These are phyloP conservation scores for Lepidurus packardi DNA, from an alignment of 1,140 invertebrate genomes.

Conservation along the genomic window DNA sequence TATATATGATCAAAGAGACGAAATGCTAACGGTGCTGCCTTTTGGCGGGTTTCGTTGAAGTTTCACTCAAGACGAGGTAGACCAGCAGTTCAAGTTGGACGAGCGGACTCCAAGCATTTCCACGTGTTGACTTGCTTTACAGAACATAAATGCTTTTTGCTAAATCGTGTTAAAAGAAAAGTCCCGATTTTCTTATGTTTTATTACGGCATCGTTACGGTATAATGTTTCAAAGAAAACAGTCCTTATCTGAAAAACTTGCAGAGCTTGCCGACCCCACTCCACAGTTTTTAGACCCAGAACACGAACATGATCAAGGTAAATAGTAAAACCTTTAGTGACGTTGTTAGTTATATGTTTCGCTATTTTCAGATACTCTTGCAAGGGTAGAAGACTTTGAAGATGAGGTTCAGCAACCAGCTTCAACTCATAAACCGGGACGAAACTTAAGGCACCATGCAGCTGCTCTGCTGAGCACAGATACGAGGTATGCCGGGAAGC, in stretches of 20 bases:
- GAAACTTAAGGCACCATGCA: slow-evolving; percentile 40
- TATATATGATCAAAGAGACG: too few relatives aligned
- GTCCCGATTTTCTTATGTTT: too few relatives aligned
- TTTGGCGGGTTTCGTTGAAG: too few relatives aligned
- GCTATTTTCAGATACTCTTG: slow-evolving; percentile 23
- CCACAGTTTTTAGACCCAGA: slow-evolving; percentile 32
- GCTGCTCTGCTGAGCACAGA: slow-evolving; percentile 60
- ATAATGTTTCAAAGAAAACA: neutral
- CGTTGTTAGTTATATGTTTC: neutral
- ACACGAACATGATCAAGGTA: slow-evolving; percentile 30
- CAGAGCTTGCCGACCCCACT: slow-evolving; percentile 31
- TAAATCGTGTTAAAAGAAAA: too few relatives aligned
- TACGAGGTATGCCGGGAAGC: slow-evolving; percentile 63
- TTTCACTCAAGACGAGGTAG: too few relatives aligned
- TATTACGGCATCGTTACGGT: too few relatives aligned
- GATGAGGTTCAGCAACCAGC: slow-evolving; percentile 23
- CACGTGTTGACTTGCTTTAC: too few relatives aligned
- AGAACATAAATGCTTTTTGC: too few relatives aligned
- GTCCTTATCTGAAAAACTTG: slow-evolving; percentile 29
- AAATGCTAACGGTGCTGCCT: too few relatives aligned
- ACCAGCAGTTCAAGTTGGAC: too few relatives aligned
- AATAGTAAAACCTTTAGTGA: neutral
- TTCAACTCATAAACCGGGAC: neutral
- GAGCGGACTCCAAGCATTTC: too few relatives aligned
- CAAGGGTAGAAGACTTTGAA: slow-evolving; percentile 29